Conservation (phyloP, 2,888 invertebrate species). For the Drosophila recens region DNA sequence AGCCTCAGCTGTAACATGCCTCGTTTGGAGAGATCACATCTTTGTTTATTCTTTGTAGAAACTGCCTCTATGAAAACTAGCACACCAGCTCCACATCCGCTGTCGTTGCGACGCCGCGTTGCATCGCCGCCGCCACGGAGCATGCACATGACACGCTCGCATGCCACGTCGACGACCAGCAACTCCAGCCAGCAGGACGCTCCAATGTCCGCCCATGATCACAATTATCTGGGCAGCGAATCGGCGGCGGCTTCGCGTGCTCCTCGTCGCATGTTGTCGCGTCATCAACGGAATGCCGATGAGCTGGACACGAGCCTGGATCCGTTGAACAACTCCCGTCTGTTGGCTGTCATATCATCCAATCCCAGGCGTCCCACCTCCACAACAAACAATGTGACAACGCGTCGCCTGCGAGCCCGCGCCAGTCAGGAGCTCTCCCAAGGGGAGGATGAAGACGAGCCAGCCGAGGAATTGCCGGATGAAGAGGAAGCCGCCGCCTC, state of each 20-base stretch:
- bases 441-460: constrained; percentile 45
- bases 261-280: constrained; percentile 83
- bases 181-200: constrained; percentile 45
- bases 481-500: constrained; percentile 78
- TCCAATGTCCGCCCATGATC: constrained; percentile 79
- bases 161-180: constrained; percentile 80
- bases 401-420: constrained; percentile 75
- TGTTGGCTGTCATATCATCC: constrained; percentile 60
- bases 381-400: constrained; percentile 63
- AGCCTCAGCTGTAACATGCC: background rate
- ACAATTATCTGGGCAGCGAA: constrained; percentile 83
- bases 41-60: constrained; percentile 38
- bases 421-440: constrained; percentile 80
- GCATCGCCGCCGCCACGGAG: constrained; percentile 54
- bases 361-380: constrained; percentile 80
- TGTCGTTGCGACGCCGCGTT: constrained; percentile 65
- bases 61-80: constrained; percentile 52
- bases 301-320: constrained; percentile 82
- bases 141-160: constrained; percentile 83
- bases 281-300: constrained; percentile 85
- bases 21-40: background rate
- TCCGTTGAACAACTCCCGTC: constrained; percentile 69
- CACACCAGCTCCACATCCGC: constrained; percentile 70
- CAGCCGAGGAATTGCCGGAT: constrained; percentile 42
- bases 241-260: constrained; percentile 76